Percentiles rank a stretch among this genome's conserved stretches.
phyloP scores from a whole-genome alignment of 1,140 invertebrate genomes.

The Pseudoatta argentina region DNA sequence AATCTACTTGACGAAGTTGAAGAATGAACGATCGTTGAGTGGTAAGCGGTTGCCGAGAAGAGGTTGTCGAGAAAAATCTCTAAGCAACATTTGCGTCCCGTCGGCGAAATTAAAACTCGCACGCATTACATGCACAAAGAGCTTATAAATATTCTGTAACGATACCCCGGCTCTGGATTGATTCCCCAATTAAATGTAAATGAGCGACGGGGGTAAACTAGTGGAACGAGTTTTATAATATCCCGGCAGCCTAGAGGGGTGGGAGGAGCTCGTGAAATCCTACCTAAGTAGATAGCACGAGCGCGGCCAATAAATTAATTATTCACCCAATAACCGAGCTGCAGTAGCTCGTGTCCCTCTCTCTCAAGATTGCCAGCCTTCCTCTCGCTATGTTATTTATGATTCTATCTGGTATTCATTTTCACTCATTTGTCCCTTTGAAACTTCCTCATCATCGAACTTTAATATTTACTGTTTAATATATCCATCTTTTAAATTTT shows the following conservation, averaged over 20 bases:
- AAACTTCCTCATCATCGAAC: constrained; percentile 52
- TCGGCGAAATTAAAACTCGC: constrained; percentile 69
- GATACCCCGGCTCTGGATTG: constrained; percentile 72
- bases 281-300: constrained; percentile 61
- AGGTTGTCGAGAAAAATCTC: constrained; percentile 63
- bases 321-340: constrained; percentile 54
- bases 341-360: constrained; percentile 16
- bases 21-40: not conserved
- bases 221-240: constrained; percentile 72
- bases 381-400: constrained; percentile 75
- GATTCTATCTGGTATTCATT: constrained; percentile 80
- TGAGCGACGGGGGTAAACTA: constrained; percentile 64
- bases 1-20: not conserved
- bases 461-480: constrained; percentile 12
- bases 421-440: constrained; percentile 79
- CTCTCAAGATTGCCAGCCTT: constrained; percentile 34
- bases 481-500: not conserved
- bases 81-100: constrained; percentile 20
- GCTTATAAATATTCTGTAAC: constrained; percentile 78
- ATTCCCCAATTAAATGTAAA: constrained; percentile 78
- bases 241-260: constrained; percentile 37
- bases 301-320: constrained; percentile 75
- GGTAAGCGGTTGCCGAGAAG: constrained; percentile 39
- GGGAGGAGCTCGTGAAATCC: constrained; percentile 51
- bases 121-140: constrained; percentile 56